Base-by-base conservation (phyloP, 2,888 invertebrate species). In the Drosophila prostipennis region DNA sequence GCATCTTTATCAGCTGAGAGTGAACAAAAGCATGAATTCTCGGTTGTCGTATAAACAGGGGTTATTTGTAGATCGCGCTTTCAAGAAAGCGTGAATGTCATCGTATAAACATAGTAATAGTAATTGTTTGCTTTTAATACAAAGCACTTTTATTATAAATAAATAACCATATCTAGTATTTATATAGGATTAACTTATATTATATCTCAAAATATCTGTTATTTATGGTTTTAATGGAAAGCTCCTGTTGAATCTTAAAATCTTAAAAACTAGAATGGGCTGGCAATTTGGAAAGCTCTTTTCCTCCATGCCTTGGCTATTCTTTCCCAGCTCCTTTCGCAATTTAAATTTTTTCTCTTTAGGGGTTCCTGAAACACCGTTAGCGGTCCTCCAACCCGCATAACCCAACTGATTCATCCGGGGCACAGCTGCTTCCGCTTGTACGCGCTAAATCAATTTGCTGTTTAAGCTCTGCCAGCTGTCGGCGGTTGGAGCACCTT, bases 371-470 rank as follows among this genome's bases (percentile, higher is more conserved):
- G 32, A 32, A 34, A 58, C 56, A 56, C 56, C 32, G 23, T 19
- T 7, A 8, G 37, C 34, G 55, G 46, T 14, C 23, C 49, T 14
- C 23, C 11, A 49, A 55, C 32, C 10, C 23, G n/a, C 43, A 36
- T 69, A 61, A 42, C 54, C 60, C 63, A 37, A 34, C 53, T 32
- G 67, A 53, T 67, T 67, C 53, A 32, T 45, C 53, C 67, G 45
- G 68, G 36, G 53, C 71, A 57, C 82, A 72, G 86, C 61, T 75
- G 72, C 70, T 87, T 87, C 74, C 87, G 78, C 77, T 84, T 87
- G 85, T 85, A 81, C 87, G 87, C 87, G 84, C 80, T 87, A 89
- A 89, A 88, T 89, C 89, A 89, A 87, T 87, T 89, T 89, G 76
- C 71, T 73, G 74, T 77, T 86, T 77, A 81, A 87, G 78, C 57